Evolutionary conservation across 2,113 vertebrate genomes (phyloP).

Genomic region (Dromiciops gliroides): DNA sequence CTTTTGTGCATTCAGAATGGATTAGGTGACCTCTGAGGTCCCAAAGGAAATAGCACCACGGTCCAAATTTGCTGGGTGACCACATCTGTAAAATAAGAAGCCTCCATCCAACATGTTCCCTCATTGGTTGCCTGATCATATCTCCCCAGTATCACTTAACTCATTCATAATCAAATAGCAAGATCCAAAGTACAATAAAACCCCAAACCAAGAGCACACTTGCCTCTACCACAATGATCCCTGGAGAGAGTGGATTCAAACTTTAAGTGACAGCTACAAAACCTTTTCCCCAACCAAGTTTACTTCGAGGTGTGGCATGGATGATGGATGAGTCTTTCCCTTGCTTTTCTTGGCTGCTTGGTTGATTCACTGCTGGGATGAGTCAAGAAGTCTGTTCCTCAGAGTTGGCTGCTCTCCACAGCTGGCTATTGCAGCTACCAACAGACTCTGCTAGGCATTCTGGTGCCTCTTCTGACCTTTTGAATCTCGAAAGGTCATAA

Average conservation of each 20-base stretch:
- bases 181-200: background rate
- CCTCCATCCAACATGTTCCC: background rate
- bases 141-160: background rate
- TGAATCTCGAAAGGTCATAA: background rate
- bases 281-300: background rate
- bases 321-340: background rate
- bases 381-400: background rate
- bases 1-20: background rate
- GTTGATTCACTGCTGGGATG: no score
- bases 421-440: background rate
- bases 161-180: background rate
- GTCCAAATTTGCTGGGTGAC: background rate
- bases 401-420: background rate
- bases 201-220: background rate
- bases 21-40: background rate
- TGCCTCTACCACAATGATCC: background rate
- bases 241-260: background rate
- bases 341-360: background rate
- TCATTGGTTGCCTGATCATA: background rate
- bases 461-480: background rate
- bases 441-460: background rate
- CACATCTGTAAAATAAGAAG: background rate
- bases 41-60: background rate
- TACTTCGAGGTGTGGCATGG: background rate
- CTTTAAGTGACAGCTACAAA: background rate